Percentiles rank a stretch among this genome's conserved stretches.
These are phyloP conservation scores for Drosophila melanogaster DNA, from an alignment of 1,140 invertebrate species.

Conservation along the genomic window Release_6_plus_ISO1_MT NT_037436.4:4430501-4431000, in stretches of 20 bases:
- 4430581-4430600: conserved; percentile 47
- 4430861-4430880: conserved; percentile 64
- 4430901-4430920: conserved; percentile 48
- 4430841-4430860: conserved; percentile 42
- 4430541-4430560: conserved; percentile 33
- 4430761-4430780: conserved; percentile 35
- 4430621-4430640: conserved; percentile 13
- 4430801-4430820: conserved; percentile 44
- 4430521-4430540: conserved; percentile 42
- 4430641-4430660: conserved; percentile 69
- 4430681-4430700: conserved; percentile 40
- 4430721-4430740: conserved; percentile 19
- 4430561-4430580: conserved; percentile 37
- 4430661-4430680: conserved; percentile 55
- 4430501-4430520: conserved; percentile 21
- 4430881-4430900: conserved; percentile 57
- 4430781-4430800: conserved; percentile 43
- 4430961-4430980: conserved; percentile 85
- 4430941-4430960: conserved; percentile 67
- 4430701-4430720: conserved; percentile 21
- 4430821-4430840: conserved; percentile 54
- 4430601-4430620: conserved; percentile 23
- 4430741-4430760: conserved; percentile 11
- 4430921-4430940: conserved; percentile 39
- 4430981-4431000: conserved; percentile 85